phyloP scores from a whole-genome alignment of 2,113 vertebrate species.

The Perca flavescens region DNA sequence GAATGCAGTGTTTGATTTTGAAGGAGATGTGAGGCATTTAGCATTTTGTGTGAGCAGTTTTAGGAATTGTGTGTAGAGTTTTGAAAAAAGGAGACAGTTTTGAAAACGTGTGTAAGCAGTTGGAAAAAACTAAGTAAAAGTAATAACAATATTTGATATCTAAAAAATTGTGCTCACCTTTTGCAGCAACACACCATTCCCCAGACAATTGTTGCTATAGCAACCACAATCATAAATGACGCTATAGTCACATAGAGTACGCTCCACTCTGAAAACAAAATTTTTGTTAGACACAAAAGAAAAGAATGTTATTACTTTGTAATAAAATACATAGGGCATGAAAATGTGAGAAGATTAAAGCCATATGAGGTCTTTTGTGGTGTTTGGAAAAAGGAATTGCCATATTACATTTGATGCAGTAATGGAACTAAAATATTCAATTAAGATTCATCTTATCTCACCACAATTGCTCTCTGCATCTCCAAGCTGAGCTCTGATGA shows the following conservation, averaged over 20 bases:
- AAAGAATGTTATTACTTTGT: neutral
- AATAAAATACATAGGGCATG: neutral
- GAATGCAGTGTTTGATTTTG: too few relatives aligned
- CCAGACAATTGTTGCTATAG: slow-evolving; percentile 91
- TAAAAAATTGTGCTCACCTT: slow-evolving; percentile 81
- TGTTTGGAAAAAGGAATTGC: too few relatives aligned
- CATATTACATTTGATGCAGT: neutral
- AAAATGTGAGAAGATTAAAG: neutral
- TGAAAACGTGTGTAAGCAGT: too few relatives aligned
- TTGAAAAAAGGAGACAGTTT: too few relatives aligned
- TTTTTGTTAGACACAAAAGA: neutral
- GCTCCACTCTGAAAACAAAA: slow-evolving; percentile 92
- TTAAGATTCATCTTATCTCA: slow-evolving; percentile 68
- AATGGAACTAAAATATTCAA: neutral
- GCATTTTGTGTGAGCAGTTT: too few relatives aligned
- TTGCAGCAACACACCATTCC: slow-evolving; percentile 93
- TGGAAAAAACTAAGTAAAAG: too few relatives aligned
- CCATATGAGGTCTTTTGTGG: neutral
- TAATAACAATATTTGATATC: neutral
- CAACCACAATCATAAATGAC: slow-evolving; percentile 93
- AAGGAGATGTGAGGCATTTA: too few relatives aligned
- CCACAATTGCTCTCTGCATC: slow-evolving; percentile 97
- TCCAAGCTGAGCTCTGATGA: slow-evolving; percentile 90
- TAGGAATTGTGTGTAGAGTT: too few relatives aligned
- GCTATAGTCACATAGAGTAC: slow-evolving; percentile 97